phyloP scores from a whole-genome alignment of 1,140 invertebrate species.

The Heliconius hewitsoni region DNA sequence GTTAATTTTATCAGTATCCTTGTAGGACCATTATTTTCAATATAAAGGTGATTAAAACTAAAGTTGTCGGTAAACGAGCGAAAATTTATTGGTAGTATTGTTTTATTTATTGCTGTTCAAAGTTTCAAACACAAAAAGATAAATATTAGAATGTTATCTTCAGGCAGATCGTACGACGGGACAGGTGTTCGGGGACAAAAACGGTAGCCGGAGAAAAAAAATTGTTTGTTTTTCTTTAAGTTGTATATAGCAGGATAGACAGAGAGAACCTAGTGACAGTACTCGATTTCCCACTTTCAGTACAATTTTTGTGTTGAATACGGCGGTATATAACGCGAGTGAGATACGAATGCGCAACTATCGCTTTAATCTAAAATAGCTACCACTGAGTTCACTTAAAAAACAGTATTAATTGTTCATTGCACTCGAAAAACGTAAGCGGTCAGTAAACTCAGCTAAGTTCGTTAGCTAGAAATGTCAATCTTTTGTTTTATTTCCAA shows the following conservation, averaged over 20 bases:
- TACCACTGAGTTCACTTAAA: background rate
- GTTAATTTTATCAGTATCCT: background rate
- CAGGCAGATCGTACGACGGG: background rate
- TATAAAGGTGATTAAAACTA: background rate
- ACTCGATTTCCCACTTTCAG: too few species aligned
- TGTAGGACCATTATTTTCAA: background rate
- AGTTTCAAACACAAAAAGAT: background rate
- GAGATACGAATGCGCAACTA: too few species aligned
- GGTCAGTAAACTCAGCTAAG: background rate
- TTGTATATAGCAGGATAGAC: too few species aligned
- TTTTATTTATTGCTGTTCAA: slow-evolving; percentile 4
- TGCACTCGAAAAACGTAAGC: background rate
- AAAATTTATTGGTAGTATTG: background rate
- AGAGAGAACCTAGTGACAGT: too few species aligned
- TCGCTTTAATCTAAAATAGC: too few species aligned
- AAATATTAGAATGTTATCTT: background rate
- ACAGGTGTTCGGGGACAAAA: background rate
- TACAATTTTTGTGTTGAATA: too few species aligned
- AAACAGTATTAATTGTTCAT: background rate
- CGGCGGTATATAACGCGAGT: too few species aligned
- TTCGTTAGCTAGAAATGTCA: slow-evolving; percentile 60
- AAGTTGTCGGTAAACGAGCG: background rate
- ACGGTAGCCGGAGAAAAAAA: background rate
- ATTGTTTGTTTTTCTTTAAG: background rate
- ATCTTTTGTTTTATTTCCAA: slow-evolving; percentile 67